phyloP scores from a whole-genome alignment of 2,113 vertebrate genomes.

The Brachypodius melanocephalos region DNA sequence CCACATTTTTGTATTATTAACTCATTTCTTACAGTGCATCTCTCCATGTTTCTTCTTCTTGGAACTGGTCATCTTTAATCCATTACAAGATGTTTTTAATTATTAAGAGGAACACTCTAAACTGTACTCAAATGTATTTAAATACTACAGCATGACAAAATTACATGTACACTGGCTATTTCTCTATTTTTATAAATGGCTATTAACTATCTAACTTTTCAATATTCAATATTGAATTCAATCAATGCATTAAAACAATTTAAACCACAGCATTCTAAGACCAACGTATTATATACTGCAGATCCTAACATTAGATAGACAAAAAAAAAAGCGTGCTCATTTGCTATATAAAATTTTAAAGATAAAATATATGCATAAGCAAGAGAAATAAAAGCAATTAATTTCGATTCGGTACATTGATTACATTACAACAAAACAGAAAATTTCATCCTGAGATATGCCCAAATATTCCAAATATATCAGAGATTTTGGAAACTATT shows the following conservation, averaged over 20 bases:
- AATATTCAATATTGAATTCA: not conserved
- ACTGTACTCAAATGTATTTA: not conserved
- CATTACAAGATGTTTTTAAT: not conserved
- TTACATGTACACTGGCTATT: not conserved
- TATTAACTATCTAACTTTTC: not conserved
- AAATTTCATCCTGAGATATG: not conserved
- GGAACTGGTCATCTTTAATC: conserved; percentile 7
- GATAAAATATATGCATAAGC: not conserved
- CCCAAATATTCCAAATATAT: not conserved
- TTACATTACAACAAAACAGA: not conserved
- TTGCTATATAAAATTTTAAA: not conserved
- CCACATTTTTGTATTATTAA: conserved; percentile 48
- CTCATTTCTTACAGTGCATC: not conserved
- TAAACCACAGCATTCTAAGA: not conserved
- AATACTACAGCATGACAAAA: not conserved
- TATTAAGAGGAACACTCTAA: conserved; percentile 12
- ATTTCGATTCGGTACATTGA: not conserved
- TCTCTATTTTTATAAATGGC: not conserved
- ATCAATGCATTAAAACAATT: not conserved
- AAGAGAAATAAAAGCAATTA: not conserved
- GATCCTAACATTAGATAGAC: not conserved
- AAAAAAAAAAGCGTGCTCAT: not conserved
- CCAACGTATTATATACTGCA: not conserved
- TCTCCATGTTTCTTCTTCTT: conserved; percentile 21
- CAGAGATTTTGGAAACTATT: not conserved